Conservation (phyloP, 2,888 invertebrate species). For the Celastrina argiolus region DNA sequence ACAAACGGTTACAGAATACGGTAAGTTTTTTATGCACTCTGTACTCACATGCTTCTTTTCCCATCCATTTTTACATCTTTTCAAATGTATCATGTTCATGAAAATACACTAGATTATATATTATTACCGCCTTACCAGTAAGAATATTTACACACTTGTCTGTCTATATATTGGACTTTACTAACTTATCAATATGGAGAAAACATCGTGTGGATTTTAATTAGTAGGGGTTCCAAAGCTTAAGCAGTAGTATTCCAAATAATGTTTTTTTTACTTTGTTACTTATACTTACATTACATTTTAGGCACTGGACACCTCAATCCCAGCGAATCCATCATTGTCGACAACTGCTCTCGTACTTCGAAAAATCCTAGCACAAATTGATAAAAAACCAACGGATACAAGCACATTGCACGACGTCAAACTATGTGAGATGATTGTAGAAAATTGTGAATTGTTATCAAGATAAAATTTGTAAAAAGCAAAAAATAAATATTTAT, state of each 20-base stretch:
- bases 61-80: no score
- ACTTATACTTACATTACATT: conserved; percentile 29
- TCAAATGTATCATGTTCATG: no score
- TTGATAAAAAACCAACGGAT: conserved; percentile 44
- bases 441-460: conserved; percentile 59
- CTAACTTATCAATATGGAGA: no score
- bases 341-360: conserved; percentile 53
- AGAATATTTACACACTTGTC: no score
- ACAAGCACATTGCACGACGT: conserved; percentile 43
- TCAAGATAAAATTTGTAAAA: conserved; percentile 45
- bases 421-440: conserved; percentile 54
- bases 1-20: conserved; percentile 84
- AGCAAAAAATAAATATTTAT: background rate
- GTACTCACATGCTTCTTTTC: no score
- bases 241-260: no score
- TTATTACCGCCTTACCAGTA: no score
- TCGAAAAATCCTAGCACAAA: conserved; percentile 49
- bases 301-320: conserved; percentile 58
- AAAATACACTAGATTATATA: no score
- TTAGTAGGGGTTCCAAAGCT: no score
- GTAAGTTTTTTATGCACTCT: conserved; percentile 48
- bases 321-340: conserved; percentile 60
- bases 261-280: no score
- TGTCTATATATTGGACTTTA: no score
- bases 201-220: no score